phyloP scores from a whole-genome alignment of 2,797 vertebrate genomes.

The Myoxocephalus aenaeus region DNA sequence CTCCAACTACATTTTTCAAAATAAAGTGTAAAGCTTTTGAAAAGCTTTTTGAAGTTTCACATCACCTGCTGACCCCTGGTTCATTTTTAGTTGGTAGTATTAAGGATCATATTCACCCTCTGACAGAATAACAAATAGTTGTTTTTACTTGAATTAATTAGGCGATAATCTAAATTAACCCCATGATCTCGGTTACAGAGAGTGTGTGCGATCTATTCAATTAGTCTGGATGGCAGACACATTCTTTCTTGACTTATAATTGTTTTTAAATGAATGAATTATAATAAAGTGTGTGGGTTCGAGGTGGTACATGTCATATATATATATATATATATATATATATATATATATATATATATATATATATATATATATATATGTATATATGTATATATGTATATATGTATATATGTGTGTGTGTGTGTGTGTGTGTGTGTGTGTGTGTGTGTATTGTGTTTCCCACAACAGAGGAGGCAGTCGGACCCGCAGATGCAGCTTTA shows the following conservation, averaged over 20 bases:
- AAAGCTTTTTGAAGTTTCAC: not conserved
- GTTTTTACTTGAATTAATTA: not conserved
- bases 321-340: too few species aligned
- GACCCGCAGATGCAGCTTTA: constrained; percentile 5
- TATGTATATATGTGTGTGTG: not conserved
- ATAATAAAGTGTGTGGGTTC: too few species aligned
- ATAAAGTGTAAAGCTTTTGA: not conserved
- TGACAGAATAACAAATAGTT: not conserved
- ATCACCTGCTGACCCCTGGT: not conserved
- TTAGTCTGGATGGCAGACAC: too few species aligned
- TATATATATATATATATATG: too few species aligned
- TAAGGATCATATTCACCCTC: not conserved
- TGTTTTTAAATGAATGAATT: too few species aligned
- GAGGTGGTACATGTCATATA: too few species aligned
- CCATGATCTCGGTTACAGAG: not conserved
- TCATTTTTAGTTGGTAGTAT: not conserved
- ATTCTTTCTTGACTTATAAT: too few species aligned
- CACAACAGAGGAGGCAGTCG: constrained; percentile 34
- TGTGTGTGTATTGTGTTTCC: too few species aligned
- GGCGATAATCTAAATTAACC: not conserved
- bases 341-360: too few species aligned
- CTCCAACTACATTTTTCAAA: not conserved
- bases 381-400: too few species aligned
- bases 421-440: too few species aligned
- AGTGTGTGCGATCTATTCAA: too few species aligned